Evolutionary conservation across 2,113 vertebrate genomes (phyloP).

Genomic region (Crotalus horridus): DNA sequence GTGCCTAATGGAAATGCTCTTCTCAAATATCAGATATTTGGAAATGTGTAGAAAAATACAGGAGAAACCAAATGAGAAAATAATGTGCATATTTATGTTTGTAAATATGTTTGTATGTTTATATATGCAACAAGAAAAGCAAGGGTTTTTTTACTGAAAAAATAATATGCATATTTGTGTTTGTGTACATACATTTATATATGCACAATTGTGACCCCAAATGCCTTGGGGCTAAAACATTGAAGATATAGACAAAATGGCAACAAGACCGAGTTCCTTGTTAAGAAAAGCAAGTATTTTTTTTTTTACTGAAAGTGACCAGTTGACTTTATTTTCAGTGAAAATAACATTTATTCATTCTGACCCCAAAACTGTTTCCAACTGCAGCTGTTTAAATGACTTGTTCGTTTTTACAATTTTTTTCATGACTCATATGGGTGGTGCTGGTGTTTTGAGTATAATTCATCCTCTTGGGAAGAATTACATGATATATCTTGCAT

Average conservation of each 20-base stretch:
- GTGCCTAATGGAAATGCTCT: neutral
- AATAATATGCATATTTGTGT: neutral
- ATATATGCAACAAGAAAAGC: too few species aligned
- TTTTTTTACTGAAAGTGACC: neutral
- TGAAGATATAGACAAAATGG: neutral
- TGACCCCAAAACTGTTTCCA: neutral
- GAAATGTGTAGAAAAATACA: neutral
- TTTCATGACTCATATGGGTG: slow-evolving; percentile 75
- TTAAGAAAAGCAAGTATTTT: neutral
- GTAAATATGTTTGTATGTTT: neutral
- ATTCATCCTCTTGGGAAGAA: slow-evolving; percentile 43
- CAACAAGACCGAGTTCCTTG: neutral
- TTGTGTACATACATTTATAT: neutral
- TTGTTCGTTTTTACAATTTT: slow-evolving; percentile 39
- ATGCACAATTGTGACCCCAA: neutral
- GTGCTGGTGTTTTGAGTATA: slow-evolving; percentile 62
- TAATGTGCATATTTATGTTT: neutral
- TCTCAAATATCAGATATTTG: neutral
- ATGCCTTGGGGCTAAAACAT: neutral
- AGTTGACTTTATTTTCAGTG: neutral
- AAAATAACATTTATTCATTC: neutral
- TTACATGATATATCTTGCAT: slow-evolving; percentile 49
- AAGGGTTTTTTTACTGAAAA: neutral
- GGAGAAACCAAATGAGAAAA: neutral
- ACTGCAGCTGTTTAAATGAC: slow-evolving; percentile 12